Base-by-base conservation (phyloP, 2,888 invertebrate species). In the Epsilonema sp. region DNA sequence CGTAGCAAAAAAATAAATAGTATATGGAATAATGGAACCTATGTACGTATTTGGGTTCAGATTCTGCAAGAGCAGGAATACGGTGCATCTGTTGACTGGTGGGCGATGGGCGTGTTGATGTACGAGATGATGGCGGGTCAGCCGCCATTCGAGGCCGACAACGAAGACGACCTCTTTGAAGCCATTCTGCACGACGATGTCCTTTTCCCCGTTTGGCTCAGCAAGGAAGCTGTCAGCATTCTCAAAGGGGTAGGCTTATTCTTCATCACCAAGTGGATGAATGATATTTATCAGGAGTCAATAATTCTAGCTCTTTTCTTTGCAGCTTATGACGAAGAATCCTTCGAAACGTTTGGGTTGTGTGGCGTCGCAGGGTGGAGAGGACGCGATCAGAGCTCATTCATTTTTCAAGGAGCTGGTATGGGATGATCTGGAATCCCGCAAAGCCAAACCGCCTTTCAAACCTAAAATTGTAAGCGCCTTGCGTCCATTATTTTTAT, bases 61-160 rank as follows among this genome's bases (percentile, higher is more conserved):
- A 89, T 89, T 65, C 75, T 89, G 48, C 85, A 87, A 68, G 89
- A 89, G 70, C 74, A 84, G 60, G 83, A 90, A 64, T 74, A 74
- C 56, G 73, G 73, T 50, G 69, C 72, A 5, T 71, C 71, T 22
- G 74, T 74, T 16, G 74, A 74, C 58, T 74, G 74, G 74, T 94
- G 92, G 92, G 92, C 92, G 52, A 74, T 94, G 54, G 94, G 92
- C 45, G 92, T 94, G 50, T 75, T 92, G 41, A 83, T 92, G 83
- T 94, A 94, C 70, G 92, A 94, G 75, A 94, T 94, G 92, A 82
- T 92, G 84, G 92, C 90, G 1, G 92, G 94, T 0, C 94, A 97
- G 70, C 94, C 94, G 49, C 94, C 94, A 16, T 97, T 97, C 71
- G 94, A 97, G 73, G 94, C 94, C 3, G 94, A 97, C 71, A 94